Percentiles rank a stretch among this genome's conserved stretches.
Evolutionary conservation across 2,888 invertebrate genomes (phyloP).

Genomic region (Brachypterus glaber): DNA sequence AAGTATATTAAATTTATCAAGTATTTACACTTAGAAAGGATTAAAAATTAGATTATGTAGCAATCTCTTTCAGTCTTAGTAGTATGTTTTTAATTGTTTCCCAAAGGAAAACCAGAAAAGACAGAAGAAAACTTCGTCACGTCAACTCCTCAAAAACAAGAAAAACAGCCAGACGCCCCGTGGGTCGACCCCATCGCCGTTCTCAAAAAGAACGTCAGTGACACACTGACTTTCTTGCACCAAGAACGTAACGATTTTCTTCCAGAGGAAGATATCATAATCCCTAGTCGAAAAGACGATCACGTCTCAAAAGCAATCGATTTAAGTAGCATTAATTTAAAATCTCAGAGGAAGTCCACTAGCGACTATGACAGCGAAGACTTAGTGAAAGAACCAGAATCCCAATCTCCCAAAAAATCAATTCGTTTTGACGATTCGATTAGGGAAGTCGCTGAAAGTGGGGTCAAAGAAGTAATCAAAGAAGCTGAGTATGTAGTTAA

Average conservation of each 20-base stretch:
- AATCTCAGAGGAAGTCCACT: slow-evolving; percentile 22
- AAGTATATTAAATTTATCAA: too few species aligned
- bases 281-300: slow-evolving; percentile 38
- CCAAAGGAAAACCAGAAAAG: neutral
- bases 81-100: too few species aligned
- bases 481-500: slow-evolving; percentile 36
- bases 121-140: slow-evolving; percentile 25
- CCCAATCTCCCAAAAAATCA: slow-evolving; percentile 12
- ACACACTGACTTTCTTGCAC: slow-evolving; percentile 39
- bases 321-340: slow-evolving; percentile 28
- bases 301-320: slow-evolving; percentile 36
- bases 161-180: slow-evolving; percentile 5
- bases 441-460: slow-evolving; percentile 25
- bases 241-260: slow-evolving; percentile 40
- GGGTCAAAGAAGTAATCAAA: slow-evolving; percentile 33
- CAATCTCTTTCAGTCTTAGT: too few species aligned
- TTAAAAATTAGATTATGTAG: too few species aligned
- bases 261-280: slow-evolving; percentile 38
- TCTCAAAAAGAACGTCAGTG: slow-evolving; percentile 36
- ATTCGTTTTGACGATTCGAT: slow-evolving; percentile 17
- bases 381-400: too few species aligned
- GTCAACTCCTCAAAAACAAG: slow-evolving; percentile 24
- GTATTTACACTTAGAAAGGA: too few species aligned
- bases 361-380: slow-evolving; percentile 12
- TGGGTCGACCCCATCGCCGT: slow-evolving; percentile 29